Evolutionary conservation across 2,113 vertebrate species (phyloP).

Genomic region (Andinoacara biseriatus): DNA sequence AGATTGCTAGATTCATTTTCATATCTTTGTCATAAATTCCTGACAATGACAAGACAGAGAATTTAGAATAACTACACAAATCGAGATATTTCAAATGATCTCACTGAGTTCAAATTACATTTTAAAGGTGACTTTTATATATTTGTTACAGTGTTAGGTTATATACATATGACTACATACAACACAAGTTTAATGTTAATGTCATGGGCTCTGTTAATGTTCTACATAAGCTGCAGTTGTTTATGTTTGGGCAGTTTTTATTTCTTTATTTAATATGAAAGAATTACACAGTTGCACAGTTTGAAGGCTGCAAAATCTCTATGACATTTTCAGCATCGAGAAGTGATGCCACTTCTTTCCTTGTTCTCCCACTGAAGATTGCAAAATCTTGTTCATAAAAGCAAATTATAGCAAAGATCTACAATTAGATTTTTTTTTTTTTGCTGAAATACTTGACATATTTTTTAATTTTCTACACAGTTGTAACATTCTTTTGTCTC

Average conservation of each 20-base stretch:
- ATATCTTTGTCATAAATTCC: slow-evolving; percentile 20
- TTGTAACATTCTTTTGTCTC: not conserved
- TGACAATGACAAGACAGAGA: not conserved
- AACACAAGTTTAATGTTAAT: not conserved
- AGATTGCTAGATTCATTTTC: slow-evolving; percentile 1
- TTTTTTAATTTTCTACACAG: slow-evolving; percentile 11
- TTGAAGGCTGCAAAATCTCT: not conserved
- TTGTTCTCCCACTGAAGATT: not conserved
- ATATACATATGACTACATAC: not conserved
- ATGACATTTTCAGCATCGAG: not conserved
- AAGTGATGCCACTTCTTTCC: not conserved
- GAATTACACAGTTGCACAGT: not conserved
- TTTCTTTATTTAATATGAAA: not conserved
- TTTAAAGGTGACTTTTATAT: not conserved
- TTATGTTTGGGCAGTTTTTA: not conserved
- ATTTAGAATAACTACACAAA: not conserved
- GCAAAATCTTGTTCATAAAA: not conserved
- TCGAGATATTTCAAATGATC: slow-evolving; percentile 5
- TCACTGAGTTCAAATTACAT: slow-evolving; percentile 10
- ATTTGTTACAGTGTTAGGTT: not conserved
- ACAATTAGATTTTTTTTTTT: not conserved
- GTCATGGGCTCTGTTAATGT: not conserved
- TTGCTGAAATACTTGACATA: not conserved
- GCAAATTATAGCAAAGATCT: not conserved
- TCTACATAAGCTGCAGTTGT: not conserved